phyloP scores from a whole-genome alignment of 2,113 vertebrate species.

The Sturnus vulgaris region DNA sequence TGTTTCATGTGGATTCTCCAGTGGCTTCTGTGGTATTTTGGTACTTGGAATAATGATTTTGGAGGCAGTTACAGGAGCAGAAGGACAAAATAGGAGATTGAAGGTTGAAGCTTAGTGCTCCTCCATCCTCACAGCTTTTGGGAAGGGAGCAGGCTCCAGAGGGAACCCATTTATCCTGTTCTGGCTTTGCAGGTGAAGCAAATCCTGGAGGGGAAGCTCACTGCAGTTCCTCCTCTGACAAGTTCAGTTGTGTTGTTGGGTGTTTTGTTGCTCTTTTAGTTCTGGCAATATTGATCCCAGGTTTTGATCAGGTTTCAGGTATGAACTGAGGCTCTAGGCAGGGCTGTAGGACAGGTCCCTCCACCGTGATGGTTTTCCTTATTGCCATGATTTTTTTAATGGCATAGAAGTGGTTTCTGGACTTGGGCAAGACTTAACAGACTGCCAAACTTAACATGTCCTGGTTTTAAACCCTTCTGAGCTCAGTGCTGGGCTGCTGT shows the following conservation, averaged over 20 bases:
- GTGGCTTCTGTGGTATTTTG: slow-evolving; percentile 63
- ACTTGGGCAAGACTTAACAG: not conserved
- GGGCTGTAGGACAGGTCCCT: not conserved
- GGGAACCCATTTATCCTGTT: not conserved
- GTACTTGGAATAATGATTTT: slow-evolving; percentile 23
- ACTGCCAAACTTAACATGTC: not conserved
- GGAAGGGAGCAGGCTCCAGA: not conserved
- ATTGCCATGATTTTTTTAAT: not conserved
- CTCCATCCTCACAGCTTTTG: not conserved
- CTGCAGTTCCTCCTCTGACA: not conserved
- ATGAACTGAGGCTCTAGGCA: not conserved
- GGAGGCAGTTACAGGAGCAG: not conserved
- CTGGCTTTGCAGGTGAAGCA: not conserved
- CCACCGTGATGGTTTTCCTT: not conserved
- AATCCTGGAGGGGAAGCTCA: rapidly evolving
- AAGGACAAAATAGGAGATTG: not conserved
- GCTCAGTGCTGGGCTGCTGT: not conserved
- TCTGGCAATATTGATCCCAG: not conserved
- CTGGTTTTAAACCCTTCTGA: not conserved
- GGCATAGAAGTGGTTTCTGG: not conserved
- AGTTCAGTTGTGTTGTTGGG: not conserved
- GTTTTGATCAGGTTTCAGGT: not conserved
- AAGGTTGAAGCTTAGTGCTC: not conserved
- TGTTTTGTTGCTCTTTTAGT: not conserved
- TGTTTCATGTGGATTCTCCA: slow-evolving; percentile 51